Conservation (phyloP, 1,140 invertebrate species). For the Euglossa dilemma region DNA sequence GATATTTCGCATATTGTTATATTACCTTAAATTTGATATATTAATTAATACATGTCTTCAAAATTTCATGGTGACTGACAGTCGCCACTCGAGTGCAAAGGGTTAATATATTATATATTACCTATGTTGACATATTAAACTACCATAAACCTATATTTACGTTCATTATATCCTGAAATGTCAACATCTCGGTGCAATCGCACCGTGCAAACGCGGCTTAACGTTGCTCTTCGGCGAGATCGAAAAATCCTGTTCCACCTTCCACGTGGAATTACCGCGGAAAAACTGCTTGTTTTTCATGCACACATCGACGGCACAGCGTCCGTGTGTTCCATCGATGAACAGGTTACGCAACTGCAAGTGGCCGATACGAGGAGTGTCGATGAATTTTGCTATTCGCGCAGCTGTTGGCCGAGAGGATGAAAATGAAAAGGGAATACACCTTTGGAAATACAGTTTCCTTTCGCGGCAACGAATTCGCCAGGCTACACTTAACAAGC, state of each 20-base stretch:
- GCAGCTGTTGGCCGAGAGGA: not conserved
- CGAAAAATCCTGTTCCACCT: slow-evolving; percentile 10
- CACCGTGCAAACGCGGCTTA: not conserved
- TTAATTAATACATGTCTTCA: no score
- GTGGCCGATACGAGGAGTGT: not conserved
- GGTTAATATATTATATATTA: no score
- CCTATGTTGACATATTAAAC: no score
- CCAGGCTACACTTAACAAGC: not conserved
- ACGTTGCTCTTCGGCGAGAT: not conserved
- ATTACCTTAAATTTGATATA: no score
- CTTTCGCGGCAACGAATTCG: not conserved
- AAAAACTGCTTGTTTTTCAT: not conserved
- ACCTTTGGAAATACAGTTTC: not conserved
- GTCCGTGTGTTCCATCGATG: not conserved
- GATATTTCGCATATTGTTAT: no score
- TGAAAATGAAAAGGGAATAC: slow-evolving; percentile 2
- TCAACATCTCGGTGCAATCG: no score
- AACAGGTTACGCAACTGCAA: not conserved
- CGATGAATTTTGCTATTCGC: slow-evolving; percentile 7
- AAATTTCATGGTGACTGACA: no score
- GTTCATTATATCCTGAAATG: no score
- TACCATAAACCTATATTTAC: no score
- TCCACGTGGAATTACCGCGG: not conserved
- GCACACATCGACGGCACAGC: not conserved
- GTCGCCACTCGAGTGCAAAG: no score